Evolutionary conservation across 2,113 vertebrate genomes (phyloP).

Genomic region (Odontesthes bonariensis): DNA sequence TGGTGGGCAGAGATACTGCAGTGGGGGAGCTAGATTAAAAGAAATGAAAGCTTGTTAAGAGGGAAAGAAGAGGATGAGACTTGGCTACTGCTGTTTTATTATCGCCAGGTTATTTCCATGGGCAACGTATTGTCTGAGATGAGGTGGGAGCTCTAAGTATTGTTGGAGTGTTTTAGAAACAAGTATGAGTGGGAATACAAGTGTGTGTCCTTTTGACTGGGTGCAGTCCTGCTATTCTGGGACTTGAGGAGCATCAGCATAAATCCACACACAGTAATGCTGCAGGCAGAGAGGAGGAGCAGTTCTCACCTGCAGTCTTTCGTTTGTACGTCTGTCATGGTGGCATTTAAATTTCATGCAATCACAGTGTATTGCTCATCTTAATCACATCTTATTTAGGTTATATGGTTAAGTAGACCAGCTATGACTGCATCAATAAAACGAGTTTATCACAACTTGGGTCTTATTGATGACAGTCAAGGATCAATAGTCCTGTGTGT

Average conservation of each 20-base stretch:
- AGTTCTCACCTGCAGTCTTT: neutral
- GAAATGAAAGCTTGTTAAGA: slow-evolving; percentile 12
- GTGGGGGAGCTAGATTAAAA: neutral
- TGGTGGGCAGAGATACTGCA: slow-evolving; percentile 14
- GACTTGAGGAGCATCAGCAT: slow-evolving; percentile 21
- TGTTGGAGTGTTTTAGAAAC: slow-evolving; percentile 37
- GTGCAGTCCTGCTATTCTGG: slow-evolving; percentile 32
- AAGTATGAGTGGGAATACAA: slow-evolving; percentile 2
- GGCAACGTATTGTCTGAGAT: slow-evolving; percentile 60
- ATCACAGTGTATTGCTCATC: no score
- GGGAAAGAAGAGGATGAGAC: slow-evolving; percentile 23
- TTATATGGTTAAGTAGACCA: no score
- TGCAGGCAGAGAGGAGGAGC: slow-evolving; percentile 10
- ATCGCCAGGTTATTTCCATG: slow-evolving; percentile 42
- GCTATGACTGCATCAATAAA: no score
- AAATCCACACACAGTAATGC: neutral
- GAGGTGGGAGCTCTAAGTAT: slow-evolving; percentile 6
- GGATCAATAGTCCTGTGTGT: no score
- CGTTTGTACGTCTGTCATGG: no score
- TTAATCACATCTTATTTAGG: no score
- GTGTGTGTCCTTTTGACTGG: slow-evolving; percentile 41
- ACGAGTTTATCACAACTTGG: no score
- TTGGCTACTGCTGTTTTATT: slow-evolving; percentile 25
- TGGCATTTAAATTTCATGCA: no score
- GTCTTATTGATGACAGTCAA: no score